Evolutionary conservation across 2,888 invertebrate species (phyloP), one percentile per base, ranked within the genome.

Genomic region (Drosophila conformis): DNA sequence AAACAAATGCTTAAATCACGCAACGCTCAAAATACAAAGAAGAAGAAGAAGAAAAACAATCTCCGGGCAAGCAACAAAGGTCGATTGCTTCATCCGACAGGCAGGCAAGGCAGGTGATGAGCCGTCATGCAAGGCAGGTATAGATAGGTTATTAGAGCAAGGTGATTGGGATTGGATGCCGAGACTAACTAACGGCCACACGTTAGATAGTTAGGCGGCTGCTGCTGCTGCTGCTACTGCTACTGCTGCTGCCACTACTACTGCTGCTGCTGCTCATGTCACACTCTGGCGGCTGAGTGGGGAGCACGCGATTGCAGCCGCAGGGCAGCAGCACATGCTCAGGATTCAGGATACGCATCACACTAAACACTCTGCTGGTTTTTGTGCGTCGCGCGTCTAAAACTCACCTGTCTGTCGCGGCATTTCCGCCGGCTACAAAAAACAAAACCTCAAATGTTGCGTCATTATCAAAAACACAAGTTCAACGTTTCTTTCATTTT

Each of bases 1-100:
- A 90, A 90, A 83, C 91, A 91, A 90, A 91, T 90, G 90, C 83
- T 89, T 80, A 86, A 80, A 91, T 90, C 90, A 90, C 90, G 90
- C 90, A 83, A 91, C 73, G 78, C 70, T 74, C 60, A 63, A 46
- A 46, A 59, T 29, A 21, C 29, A 40, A 33, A 27, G 21, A 64
- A 49, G 49, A 80, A 70, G 67, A 73, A 63, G 36, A 29, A 35
- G 27, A 35, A 27, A 31, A 36, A n/a, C 7, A 7, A 27, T 38
- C 27, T 38, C 21, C 36, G 35, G 49, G 33, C 35, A 35, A 54
- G 58, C 63, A 25, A 63, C 70, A 86, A 90, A 88, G 86, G 86
- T 86, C 81, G 87, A 90, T 88, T 88, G 83, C 86, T 89, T 88
- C 83, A 86, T 89, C 90, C 88, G 90, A 88, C 86, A 88, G 90